Conservation (phyloP, 2,113 vertebrate genomes). For the Corythoichthys haematopterus region DNA sequence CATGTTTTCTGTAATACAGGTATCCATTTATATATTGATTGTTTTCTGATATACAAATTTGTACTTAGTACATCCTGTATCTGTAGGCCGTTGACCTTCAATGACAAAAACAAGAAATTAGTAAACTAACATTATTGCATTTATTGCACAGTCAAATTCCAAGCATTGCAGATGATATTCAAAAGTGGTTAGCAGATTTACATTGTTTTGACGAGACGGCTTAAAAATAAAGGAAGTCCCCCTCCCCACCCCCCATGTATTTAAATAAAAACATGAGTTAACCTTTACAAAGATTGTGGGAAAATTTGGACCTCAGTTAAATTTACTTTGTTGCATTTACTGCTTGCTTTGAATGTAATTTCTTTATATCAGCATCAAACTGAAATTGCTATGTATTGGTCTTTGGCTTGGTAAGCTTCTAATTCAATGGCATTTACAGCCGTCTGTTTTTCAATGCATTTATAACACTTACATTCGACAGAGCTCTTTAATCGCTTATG, state of each 20-base stretch:
- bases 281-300: slow-evolving; percentile 52
- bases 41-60: no score
- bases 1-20: no score
- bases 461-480: slow-evolving; percentile 99
- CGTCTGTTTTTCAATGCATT: slow-evolving; percentile 99
- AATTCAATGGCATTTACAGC: slow-evolving; percentile 98
- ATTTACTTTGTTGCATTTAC: slow-evolving; percentile 70
- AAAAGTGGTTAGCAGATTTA: not conserved
- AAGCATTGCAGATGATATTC: not conserved
- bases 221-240: not conserved
- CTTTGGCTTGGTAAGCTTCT: slow-evolving; percentile 97
- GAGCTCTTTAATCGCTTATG: slow-evolving; percentile 98
- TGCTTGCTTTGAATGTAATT: slow-evolving; percentile 84
- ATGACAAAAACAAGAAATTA: not conserved
- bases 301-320: slow-evolving; percentile 67
- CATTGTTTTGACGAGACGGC: no score
- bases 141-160: not conserved
- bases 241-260: slow-evolving; percentile 5
- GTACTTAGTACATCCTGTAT: no score
- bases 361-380: slow-evolving; percentile 94
- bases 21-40: no score
- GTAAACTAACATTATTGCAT: not conserved
- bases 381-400: slow-evolving; percentile 96
- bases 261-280: slow-evolving; percentile 66
- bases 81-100: no score